Conservation (phyloP, 1,140 invertebrate genomes). For the Camponotus vicinus region DNA sequence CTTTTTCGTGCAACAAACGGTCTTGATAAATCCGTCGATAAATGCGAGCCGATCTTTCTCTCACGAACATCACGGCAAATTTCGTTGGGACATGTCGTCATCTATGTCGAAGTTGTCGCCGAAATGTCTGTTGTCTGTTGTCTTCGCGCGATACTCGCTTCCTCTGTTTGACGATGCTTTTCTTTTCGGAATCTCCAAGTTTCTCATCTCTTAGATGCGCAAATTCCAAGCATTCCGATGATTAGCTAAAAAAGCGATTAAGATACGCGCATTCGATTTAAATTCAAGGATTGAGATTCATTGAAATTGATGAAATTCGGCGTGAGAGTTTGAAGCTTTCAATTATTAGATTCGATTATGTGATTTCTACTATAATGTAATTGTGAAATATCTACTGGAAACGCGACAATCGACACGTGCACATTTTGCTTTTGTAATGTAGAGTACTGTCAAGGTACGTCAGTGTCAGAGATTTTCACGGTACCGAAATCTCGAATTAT, state of each 20-base stretch:
- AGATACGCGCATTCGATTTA: background rate
- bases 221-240: background rate
- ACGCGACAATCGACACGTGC: background rate
- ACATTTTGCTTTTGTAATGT: slow-evolving; percentile 1
- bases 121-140: slow-evolving; percentile 28
- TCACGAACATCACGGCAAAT: slow-evolving; percentile 26
- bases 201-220: background rate
- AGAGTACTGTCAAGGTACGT: background rate
- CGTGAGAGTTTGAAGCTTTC: background rate
- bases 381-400: background rate
- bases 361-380: background rate
- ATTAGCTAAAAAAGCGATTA: background rate
- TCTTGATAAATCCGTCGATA: slow-evolving; percentile 28
- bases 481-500: slow-evolving; percentile 23
- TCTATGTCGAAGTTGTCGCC: slow-evolving; percentile 12
- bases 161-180: slow-evolving; percentile 29
- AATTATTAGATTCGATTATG: too few relatives aligned
- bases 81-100: slow-evolving; percentile 29
- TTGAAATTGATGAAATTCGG: background rate
- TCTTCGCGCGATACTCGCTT: slow-evolving; percentile 1
- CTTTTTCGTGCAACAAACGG: background rate
- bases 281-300: background rate
- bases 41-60: background rate
- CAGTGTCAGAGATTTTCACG: slow-evolving; percentile 29
- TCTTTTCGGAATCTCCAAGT: slow-evolving; percentile 23